Percentiles rank a stretch among this genome's conserved stretches.
Conservation (phyloP, 2,113 vertebrate species). For the Rafetus swinhoei region DNA sequence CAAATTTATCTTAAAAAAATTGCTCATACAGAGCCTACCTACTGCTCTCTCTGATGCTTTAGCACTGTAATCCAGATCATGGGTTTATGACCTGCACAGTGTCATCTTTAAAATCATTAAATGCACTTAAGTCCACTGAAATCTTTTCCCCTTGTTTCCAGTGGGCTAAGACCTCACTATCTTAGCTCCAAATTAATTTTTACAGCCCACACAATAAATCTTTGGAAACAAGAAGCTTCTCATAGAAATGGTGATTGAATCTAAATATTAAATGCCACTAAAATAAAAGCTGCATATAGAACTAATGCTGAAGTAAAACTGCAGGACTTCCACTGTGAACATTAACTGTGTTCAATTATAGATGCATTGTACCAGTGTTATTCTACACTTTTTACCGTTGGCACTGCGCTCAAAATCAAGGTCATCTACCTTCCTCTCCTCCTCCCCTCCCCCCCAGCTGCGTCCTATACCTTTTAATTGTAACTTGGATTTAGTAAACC, state of each 20-base stretch:
- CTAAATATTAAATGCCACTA: not conserved
- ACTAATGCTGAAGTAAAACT: not conserved
- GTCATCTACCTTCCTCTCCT: rapidly evolving
- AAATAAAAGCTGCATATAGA: not conserved
- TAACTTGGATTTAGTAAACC: not conserved
- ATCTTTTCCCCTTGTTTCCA: conserved; percentile 43
- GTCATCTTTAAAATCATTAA: not conserved
- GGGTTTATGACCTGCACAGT: conserved; percentile 24
- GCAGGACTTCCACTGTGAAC: not conserved
- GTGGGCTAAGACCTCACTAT: not conserved
- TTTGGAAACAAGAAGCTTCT: not conserved
- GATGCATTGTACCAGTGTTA: not conserved
- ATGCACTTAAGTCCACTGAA: conserved; percentile 33
- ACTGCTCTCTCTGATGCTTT: conserved; percentile 40
- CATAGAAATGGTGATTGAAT: rapidly evolving
- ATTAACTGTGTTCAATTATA: not conserved
- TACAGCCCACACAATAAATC: not conserved
- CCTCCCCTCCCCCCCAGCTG: not conserved
- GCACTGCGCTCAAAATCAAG: not conserved
- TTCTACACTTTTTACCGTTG: conserved; percentile 7
- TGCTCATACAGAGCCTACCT: not conserved
- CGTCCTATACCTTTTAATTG: not conserved
- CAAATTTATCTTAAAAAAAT: not conserved
- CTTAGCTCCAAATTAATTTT: not conserved
- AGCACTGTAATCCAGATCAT: conserved; percentile 41